These are phyloP conservation scores for Philereme vetulata DNA, from an alignment of 2,888 invertebrate genomes.

Conservation along the genomic window DNA sequence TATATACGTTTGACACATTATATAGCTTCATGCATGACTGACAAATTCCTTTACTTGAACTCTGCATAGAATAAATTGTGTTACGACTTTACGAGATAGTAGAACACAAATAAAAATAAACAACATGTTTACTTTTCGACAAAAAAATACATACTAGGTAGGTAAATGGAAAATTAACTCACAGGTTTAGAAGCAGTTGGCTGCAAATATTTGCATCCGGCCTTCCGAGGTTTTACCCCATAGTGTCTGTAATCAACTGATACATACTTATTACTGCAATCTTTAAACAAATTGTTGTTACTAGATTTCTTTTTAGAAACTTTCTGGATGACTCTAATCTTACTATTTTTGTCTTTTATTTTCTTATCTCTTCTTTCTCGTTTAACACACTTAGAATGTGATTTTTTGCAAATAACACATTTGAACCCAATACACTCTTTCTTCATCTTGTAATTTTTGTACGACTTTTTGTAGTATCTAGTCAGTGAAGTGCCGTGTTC, in stretches of 20 bases:
- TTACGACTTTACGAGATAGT: no score
- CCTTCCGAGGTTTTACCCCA: slow-evolving; percentile 36
- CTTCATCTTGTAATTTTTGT: slow-evolving; percentile 39
- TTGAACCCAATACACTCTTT: slow-evolving; percentile 27
- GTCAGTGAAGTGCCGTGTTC: slow-evolving; percentile 40
- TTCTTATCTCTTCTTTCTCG: slow-evolving; percentile 35
- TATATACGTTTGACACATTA: no score
- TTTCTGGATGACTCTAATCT: slow-evolving; percentile 47
- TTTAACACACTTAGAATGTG: slow-evolving; percentile 34
- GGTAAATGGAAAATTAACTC: slow-evolving; percentile 31
- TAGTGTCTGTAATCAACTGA: slow-evolving; percentile 39
- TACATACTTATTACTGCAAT: slow-evolving; percentile 42
- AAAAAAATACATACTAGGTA: background rate
- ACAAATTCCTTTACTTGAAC: no score
- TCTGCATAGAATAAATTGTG: no score
- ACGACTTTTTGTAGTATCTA: slow-evolving; percentile 42
- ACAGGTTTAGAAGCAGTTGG: slow-evolving; percentile 57
- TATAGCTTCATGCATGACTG: no score
- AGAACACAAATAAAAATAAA: slow-evolving; percentile 11
- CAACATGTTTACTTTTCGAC: slow-evolving; percentile 8
- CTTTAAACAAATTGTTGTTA: slow-evolving; percentile 43
- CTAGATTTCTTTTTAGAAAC: slow-evolving; percentile 42
- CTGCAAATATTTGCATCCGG: slow-evolving; percentile 40
- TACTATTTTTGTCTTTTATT: slow-evolving; percentile 43
- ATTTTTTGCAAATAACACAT: slow-evolving; percentile 32